phyloP scores from a whole-genome alignment of 2,113 vertebrate genomes.

The Hystrix cristata region DNA sequence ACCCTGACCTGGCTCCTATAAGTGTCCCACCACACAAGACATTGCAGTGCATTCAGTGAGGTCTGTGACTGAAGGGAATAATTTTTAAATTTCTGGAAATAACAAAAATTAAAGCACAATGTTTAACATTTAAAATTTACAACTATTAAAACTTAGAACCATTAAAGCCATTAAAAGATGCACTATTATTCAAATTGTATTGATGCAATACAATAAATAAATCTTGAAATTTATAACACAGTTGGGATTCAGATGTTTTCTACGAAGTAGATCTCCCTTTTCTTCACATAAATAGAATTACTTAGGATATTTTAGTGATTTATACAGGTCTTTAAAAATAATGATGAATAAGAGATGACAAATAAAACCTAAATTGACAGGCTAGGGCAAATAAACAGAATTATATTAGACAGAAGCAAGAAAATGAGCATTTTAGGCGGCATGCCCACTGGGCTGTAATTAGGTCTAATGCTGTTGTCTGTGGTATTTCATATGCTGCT shows the following conservation, averaged over 20 bases:
- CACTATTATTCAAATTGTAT: background rate
- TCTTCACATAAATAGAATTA: slow-evolving; percentile 46
- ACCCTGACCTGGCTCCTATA: background rate
- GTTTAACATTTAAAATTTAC: background rate
- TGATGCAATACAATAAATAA: slow-evolving; percentile 47
- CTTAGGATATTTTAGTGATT: slow-evolving; percentile 38
- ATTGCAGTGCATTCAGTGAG: background rate
- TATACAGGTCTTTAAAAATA: slow-evolving; percentile 51
- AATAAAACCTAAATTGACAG: slow-evolving; percentile 63
- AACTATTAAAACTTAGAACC: background rate
- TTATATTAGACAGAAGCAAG: slow-evolving; percentile 65
- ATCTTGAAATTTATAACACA: slow-evolving; percentile 42
- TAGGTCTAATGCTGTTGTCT: slow-evolving; percentile 48
- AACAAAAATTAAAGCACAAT: slow-evolving; percentile 35
- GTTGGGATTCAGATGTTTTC: slow-evolving; percentile 44
- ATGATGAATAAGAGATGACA: slow-evolving; percentile 55
- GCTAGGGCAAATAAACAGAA: slow-evolving; percentile 54
- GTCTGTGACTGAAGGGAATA: background rate
- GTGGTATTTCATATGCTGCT: slow-evolving; percentile 36
- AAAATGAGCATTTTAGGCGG: slow-evolving; percentile 66
- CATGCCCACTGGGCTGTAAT: slow-evolving; percentile 43
- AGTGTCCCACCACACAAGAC: background rate
- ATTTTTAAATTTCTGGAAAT: background rate
- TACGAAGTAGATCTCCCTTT: slow-evolving; percentile 64
- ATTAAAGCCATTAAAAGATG: slow-evolving; percentile 12